A percentile compares a stretch with the other conserved stretches of the same genome.
These are phyloP conservation scores for Cryptotermes secundus DNA, from an alignment of 1,140 invertebrate species.

Conservation along the genomic window DNA sequence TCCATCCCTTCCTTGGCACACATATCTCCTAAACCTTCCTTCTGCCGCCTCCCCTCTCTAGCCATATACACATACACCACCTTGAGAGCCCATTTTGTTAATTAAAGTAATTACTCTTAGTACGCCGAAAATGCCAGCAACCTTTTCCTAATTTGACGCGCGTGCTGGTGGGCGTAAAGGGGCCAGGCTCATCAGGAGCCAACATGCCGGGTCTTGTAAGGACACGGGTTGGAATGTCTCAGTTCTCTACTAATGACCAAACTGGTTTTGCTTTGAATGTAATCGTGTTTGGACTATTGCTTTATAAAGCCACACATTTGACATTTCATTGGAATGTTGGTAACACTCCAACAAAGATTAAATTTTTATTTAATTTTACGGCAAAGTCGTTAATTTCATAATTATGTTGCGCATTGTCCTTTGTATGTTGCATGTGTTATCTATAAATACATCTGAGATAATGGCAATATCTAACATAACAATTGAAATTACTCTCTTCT, in stretches of 20 bases:
- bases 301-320: not conserved
- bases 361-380: too few relatives aligned
- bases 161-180: not conserved
- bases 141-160: conserved; percentile 57
- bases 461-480: too few relatives aligned
- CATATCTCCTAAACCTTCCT: not conserved
- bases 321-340: too few relatives aligned
- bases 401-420: too few relatives aligned
- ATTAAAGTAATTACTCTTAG: conserved; percentile 60
- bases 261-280: not conserved
- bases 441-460: too few relatives aligned
- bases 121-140: conserved; percentile 53
- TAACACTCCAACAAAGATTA: too few relatives aligned
- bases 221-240: not conserved
- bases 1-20: not conserved
- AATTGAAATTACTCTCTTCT: too few relatives aligned
- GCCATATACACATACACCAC: conserved; percentile 32
- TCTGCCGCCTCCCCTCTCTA: not conserved
- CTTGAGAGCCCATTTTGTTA: conserved; percentile 51
- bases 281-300: not conserved
- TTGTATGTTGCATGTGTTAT: too few relatives aligned
- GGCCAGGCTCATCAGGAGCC: not conserved
- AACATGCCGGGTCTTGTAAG: not conserved
- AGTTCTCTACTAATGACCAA: not conserved
- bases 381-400: too few relatives aligned